A percentile compares a stretch with the other conserved stretches of the same genome.
Conservation (phyloP, 2,888 invertebrate genomes). For the Sarcophaga rosellei region DNA sequence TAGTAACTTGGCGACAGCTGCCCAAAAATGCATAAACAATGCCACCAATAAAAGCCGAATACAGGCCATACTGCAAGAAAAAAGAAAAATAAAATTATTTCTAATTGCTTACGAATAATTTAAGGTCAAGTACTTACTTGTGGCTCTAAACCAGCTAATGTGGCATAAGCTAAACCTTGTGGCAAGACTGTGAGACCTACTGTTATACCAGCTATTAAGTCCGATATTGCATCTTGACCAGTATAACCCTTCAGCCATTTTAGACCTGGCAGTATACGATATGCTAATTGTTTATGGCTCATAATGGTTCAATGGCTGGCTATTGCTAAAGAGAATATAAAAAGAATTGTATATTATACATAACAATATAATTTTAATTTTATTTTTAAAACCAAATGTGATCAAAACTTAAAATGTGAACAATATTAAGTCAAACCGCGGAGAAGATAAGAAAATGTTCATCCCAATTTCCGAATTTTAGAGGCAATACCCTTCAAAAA, state of each 20-base stretch:
- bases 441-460: too few relatives aligned
- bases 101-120: too few relatives aligned
- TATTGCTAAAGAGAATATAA: background rate
- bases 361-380: too few relatives aligned
- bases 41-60: constrained; percentile 96
- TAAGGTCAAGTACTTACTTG: constrained; percentile 83
- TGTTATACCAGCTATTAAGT: constrained; percentile 94
- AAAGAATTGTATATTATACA: background rate
- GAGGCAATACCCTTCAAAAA: too few relatives aligned
- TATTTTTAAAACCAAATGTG: too few relatives aligned
- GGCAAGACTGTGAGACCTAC: constrained; percentile 97
- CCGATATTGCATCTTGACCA: constrained; percentile 89
- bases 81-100: background rate
- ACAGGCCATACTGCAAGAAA: constrained; percentile 91
- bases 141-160: constrained; percentile 92
- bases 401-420: too few relatives aligned
- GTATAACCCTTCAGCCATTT: constrained; percentile 90
- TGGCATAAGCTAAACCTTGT: constrained; percentile 95
- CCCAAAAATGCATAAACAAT: constrained; percentile 95
- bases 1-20: constrained; percentile 92
- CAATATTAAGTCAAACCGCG: too few relatives aligned
- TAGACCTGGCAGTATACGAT: constrained; percentile 80
- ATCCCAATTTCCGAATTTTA: too few relatives aligned
- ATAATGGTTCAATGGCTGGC: constrained; percentile 59
- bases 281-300: constrained; percentile 68